Conservation (phyloP, 2,888 invertebrate genomes). For the Pachliopta kotzebuea region DNA sequence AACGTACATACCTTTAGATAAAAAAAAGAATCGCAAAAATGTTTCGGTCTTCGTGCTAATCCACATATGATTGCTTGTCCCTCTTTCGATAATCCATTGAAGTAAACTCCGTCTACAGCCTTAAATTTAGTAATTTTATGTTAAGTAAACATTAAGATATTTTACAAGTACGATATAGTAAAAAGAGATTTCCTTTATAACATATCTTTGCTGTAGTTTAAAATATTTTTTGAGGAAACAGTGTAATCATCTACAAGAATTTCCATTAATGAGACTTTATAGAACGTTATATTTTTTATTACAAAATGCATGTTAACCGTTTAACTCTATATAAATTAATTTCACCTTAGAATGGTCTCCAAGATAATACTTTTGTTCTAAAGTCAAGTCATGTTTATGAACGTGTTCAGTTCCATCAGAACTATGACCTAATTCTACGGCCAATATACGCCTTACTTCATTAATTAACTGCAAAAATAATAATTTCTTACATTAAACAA, state of each 20-base stretch:
- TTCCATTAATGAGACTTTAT: too few relatives aligned
- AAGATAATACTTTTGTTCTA: slow-evolving; percentile 81
- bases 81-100: slow-evolving; percentile 81
- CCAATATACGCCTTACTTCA: slow-evolving; percentile 46
- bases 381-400: slow-evolving; percentile 52
- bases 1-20: slow-evolving; percentile 69
- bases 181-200: too few relatives aligned
- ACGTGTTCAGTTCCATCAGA: slow-evolving; percentile 58
- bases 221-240: too few relatives aligned
- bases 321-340: too few relatives aligned
- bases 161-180: too few relatives aligned
- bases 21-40: slow-evolving; percentile 82
- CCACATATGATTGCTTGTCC: slow-evolving; percentile 82
- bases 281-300: too few relatives aligned
- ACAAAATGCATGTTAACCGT: too few relatives aligned
- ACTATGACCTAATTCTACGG: slow-evolving; percentile 54
- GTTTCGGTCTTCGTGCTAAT: slow-evolving; percentile 78
- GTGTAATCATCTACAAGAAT: too few relatives aligned
- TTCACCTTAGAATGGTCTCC: slow-evolving; percentile 72
- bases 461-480: slow-evolving; percentile 46
- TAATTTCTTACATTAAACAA: background rate
- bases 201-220: too few relatives aligned
- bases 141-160: too few relatives aligned
- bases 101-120: slow-evolving; percentile 85
- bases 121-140: slow-evolving; percentile 47